Conservation (phyloP, 2,888 invertebrate genomes). For the Sipha maydis region DNA sequence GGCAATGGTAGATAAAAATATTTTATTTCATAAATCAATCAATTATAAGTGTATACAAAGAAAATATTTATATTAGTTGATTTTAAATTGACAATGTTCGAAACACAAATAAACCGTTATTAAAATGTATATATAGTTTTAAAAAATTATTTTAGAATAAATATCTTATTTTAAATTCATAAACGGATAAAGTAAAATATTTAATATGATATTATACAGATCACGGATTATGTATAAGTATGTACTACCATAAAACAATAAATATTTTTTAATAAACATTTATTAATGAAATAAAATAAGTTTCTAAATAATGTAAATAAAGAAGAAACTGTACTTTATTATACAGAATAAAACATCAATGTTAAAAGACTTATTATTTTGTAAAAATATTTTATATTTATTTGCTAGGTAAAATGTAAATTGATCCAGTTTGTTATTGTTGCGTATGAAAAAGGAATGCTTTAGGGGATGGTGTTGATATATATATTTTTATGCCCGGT, state of each 20-base stretch:
- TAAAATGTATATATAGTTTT: no score
- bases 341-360: background rate
- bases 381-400: background rate
- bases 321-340: background rate
- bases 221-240: background rate
- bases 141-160: background rate
- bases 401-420: conserved; percentile 14
- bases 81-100: no score
- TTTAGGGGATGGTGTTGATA: background rate
- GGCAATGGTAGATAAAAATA: no score
- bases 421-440: background rate
- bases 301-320: background rate
- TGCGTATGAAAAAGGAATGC: background rate
- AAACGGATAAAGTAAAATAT: background rate
- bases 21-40: no score
- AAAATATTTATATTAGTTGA: no score
- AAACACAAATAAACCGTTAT: no score
- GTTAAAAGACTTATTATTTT: no score
- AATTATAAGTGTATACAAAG: no score
- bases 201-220: background rate
- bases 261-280: background rate
- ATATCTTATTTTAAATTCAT: background rate
- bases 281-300: background rate
- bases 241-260: background rate
- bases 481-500: background rate